Percentiles rank a stretch among this genome's conserved stretches.
These are phyloP conservation scores for Stenchaetothrips biformis DNA, from an alignment of 2,888 invertebrate species.

Conservation along the genomic window DNA sequence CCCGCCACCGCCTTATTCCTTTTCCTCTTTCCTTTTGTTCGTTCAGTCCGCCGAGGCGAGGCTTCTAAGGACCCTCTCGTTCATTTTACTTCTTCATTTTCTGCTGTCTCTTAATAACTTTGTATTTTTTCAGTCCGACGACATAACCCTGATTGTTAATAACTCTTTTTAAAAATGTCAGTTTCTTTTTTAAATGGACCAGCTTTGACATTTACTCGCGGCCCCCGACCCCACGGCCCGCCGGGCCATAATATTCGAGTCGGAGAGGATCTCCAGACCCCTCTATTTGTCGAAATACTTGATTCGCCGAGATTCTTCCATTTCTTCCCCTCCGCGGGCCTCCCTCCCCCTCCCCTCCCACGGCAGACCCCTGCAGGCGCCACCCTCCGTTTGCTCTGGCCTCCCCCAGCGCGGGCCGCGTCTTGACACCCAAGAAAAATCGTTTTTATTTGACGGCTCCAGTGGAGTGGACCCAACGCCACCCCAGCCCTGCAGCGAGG, in stretches of 20 bases:
- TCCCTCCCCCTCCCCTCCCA: background rate
- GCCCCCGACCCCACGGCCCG: too few relatives aligned
- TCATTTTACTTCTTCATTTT: background rate
- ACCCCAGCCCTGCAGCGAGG: background rate
- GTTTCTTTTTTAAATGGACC: too few relatives aligned
- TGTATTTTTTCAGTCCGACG: too few relatives aligned
- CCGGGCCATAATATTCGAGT: too few relatives aligned
- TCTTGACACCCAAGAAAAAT: conserved; percentile 22
- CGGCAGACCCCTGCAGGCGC: background rate
- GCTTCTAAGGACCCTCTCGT: too few relatives aligned
- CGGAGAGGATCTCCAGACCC: background rate
- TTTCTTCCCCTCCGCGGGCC: background rate
- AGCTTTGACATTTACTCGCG: too few relatives aligned
- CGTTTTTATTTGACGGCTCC: conserved; percentile 18
- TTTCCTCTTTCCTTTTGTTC: background rate
- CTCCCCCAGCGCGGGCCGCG: background rate
- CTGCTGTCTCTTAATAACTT: background rate
- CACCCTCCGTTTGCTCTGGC: conserved; percentile 15
- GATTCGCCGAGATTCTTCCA: conserved; percentile 17
- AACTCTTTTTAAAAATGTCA: too few relatives aligned
- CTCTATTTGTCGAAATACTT: conserved; percentile 7
- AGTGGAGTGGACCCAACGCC: background rate
- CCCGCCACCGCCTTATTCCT: background rate
- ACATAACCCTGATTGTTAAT: too few relatives aligned
- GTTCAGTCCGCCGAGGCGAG: too few relatives aligned